A percentile compares a stretch with the other conserved stretches of the same genome.
Evolutionary conservation across 2,113 vertebrate genomes (phyloP).

Genomic region (Pardalotus punctatus): DNA sequence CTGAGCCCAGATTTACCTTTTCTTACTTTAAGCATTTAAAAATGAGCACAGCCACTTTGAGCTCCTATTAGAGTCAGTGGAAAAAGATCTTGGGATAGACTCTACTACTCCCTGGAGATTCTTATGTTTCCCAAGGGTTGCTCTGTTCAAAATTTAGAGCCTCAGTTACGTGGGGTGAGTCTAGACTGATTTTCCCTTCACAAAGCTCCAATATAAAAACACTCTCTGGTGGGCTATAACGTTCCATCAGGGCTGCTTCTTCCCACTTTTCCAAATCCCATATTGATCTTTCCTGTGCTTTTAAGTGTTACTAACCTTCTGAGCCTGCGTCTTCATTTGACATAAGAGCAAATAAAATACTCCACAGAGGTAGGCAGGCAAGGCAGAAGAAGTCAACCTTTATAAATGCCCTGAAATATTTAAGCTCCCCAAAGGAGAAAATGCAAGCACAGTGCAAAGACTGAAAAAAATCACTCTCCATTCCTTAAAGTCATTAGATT

Average conservation of each 20-base stretch:
- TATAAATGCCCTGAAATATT: not conserved
- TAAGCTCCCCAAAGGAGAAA: not conserved
- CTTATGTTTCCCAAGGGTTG: slow-evolving; percentile 26
- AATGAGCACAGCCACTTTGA: not conserved
- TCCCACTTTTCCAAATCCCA: slow-evolving; percentile 38
- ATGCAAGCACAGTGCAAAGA: not conserved
- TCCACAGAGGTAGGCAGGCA: not conserved
- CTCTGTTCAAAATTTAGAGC: slow-evolving; percentile 33
- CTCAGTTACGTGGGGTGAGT: not conserved
- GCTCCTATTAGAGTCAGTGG: not conserved
- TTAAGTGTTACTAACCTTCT: slow-evolving; percentile 40
- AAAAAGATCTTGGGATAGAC: slow-evolving; percentile 2
- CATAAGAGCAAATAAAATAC: slow-evolving; percentile 14
- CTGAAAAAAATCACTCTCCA: not conserved
- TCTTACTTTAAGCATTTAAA: not conserved
- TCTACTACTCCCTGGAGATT: slow-evolving; percentile 3
- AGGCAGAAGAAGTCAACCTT: not conserved
- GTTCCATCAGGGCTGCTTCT: slow-evolving; percentile 18
- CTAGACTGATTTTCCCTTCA: not conserved
- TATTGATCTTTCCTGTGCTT: slow-evolving; percentile 18
- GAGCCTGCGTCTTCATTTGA: slow-evolving; percentile 26
- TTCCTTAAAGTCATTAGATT: not conserved
- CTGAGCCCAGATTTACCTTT: not conserved
- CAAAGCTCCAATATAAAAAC: not conserved
- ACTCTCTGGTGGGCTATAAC: slow-evolving; percentile 11